Evolutionary conservation across 2,113 vertebrate genomes (phyloP).

Genomic region (Rhinoderma darwinii): DNA sequence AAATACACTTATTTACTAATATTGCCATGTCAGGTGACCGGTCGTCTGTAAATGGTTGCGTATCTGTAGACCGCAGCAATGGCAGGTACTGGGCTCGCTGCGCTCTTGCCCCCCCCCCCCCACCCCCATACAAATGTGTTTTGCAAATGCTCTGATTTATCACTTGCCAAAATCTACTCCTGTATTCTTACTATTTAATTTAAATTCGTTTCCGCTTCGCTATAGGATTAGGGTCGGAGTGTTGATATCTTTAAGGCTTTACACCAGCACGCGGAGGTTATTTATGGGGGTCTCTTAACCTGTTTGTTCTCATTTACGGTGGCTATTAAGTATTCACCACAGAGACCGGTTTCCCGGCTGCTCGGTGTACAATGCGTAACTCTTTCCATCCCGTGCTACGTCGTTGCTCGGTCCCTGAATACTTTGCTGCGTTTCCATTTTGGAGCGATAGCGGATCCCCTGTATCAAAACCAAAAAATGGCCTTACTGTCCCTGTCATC

Average conservation of each 20-base stretch:
- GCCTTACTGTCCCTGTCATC: too few species aligned
- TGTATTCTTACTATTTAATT: constrained; percentile 38
- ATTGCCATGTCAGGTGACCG: too few species aligned
- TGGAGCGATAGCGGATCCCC: too few species aligned
- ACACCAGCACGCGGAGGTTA: constrained; percentile 21
- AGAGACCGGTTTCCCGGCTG: constrained; percentile 1
- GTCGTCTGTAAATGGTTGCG: too few species aligned
- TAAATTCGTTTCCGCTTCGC: constrained; percentile 35
- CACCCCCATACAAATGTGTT: not conserved
- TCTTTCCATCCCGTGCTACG: too few species aligned
- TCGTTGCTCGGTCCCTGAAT: too few species aligned
- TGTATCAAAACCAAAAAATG: too few species aligned
- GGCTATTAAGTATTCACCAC: constrained; percentile 30
- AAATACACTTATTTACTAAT: too few species aligned
- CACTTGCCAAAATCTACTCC: constrained; percentile 33
- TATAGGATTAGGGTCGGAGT: constrained; percentile 39
- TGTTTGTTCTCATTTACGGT: constrained; percentile 38
- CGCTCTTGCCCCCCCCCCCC: not conserved
- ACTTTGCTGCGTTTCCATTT: too few species aligned
- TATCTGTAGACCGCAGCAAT: not conserved
- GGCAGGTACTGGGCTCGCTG: not conserved
- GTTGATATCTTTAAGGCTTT: constrained; percentile 52
- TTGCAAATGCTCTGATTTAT: constrained; percentile 30
- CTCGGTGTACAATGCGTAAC: not conserved
- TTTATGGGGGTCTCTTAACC: constrained; percentile 42